Percentiles rank a stretch among this genome's conserved stretches.
These are phyloP conservation scores for Diaperis boleti DNA, from an alignment of 2,888 invertebrate genomes.

Conservation along the genomic window DNA sequence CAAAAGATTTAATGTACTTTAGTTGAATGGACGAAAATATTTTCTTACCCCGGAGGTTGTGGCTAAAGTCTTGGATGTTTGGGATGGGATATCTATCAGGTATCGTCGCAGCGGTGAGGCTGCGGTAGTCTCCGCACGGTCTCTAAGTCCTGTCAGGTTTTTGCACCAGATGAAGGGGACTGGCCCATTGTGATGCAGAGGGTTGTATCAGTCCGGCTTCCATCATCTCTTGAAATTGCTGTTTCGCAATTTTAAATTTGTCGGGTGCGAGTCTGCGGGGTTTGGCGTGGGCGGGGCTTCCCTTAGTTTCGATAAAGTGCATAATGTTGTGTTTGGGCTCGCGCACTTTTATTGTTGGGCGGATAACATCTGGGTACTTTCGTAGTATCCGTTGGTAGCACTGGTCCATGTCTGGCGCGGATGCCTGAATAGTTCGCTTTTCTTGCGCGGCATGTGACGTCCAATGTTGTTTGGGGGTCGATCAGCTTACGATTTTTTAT, in stretches of 20 bases:
- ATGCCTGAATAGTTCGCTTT: too few species aligned
- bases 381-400: slow-evolving; percentile 4
- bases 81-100: slow-evolving; percentile 1
- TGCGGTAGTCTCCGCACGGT: not conserved
- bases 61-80: slow-evolving; percentile 3
- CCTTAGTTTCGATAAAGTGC: slow-evolving; percentile 51
- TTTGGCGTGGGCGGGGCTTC: slow-evolving; percentile 53
- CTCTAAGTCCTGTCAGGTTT: not conserved
- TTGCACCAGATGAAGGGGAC: not conserved
- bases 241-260: slow-evolving; percentile 50
- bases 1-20: too few species aligned
- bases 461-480: slow-evolving; percentile 20
- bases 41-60: not conserved
- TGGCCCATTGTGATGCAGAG: not conserved
- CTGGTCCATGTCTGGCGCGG: not conserved
- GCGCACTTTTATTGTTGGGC: not conserved
- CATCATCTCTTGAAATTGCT: slow-evolving; percentile 52
- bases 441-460: not conserved
- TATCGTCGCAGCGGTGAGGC: not conserved
- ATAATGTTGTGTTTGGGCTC: slow-evolving; percentile 36
- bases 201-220: not conserved
- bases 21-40: too few species aligned
- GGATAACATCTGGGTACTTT: slow-evolving; percentile 22
- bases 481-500: slow-evolving; percentile 27
- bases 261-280: slow-evolving; percentile 56